Evolutionary conservation across 2,888 invertebrate genomes (phyloP).

Genomic region (Lymantria dispar): DNA sequence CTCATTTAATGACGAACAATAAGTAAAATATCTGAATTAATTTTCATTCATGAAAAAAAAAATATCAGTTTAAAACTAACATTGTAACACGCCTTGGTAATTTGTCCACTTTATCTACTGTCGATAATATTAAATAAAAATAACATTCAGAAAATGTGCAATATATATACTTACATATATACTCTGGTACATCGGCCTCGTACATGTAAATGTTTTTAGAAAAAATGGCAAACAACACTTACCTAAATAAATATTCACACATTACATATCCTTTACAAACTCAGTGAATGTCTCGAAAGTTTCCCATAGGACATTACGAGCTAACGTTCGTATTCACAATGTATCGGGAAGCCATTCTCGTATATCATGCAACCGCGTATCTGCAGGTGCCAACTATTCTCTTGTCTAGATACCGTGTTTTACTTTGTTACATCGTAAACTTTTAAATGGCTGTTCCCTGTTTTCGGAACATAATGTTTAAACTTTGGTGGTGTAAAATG

Average conservation of each 20-base stretch:
- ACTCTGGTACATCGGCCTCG: too few relatives aligned
- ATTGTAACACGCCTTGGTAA: too few relatives aligned
- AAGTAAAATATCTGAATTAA: too few relatives aligned
- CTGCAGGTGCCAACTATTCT: constrained; percentile 55
- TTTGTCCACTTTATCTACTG: too few relatives aligned
- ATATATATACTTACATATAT: too few relatives aligned
- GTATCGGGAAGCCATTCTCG: constrained; percentile 66
- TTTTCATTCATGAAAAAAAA: too few relatives aligned
- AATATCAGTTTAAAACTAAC: too few relatives aligned
- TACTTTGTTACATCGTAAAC: constrained; percentile 43
- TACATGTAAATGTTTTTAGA: background rate
- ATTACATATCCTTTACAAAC: constrained; percentile 24
- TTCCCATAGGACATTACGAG: constrained; percentile 43
- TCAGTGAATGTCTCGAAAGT: constrained; percentile 48
- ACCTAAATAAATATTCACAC: constrained; percentile 29
- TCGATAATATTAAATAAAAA: too few relatives aligned
- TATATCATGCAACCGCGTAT: constrained; percentile 45
- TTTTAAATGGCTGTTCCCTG: constrained; percentile 29
- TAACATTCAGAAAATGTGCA: too few relatives aligned
- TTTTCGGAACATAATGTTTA: constrained; percentile 7
- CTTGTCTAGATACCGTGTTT: constrained; percentile 37
- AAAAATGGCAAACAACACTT: constrained; percentile 12
- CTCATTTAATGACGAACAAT: too few relatives aligned
- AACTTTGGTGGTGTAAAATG: background rate
- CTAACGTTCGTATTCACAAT: constrained; percentile 45